Conservation (phyloP, 1,140 invertebrate species). For the Microplitis mediator region DNA sequence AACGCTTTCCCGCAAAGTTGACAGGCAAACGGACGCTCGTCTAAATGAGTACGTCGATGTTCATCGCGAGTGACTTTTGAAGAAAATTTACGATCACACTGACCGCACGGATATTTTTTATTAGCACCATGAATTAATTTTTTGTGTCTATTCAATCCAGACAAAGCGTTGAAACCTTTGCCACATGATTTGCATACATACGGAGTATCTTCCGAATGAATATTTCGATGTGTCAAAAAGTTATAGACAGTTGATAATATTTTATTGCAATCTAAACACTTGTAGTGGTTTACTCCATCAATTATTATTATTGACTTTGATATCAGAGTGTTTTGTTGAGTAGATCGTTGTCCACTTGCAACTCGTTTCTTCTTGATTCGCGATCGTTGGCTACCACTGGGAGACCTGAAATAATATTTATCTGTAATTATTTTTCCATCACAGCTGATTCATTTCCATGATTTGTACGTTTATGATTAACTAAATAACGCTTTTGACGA, state of each 20-base stretch:
- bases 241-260: constrained; percentile 53
- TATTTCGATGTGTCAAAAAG: constrained; percentile 57
- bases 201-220: constrained; percentile 34
- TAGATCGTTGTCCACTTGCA: not conserved
- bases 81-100: constrained; percentile 44
- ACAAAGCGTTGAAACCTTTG: constrained; percentile 38
- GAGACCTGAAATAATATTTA: constrained; percentile 42
- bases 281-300: constrained; percentile 44
- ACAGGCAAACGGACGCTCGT: constrained; percentile 69
- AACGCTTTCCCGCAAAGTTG: constrained; percentile 68
- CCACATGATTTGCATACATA: constrained; percentile 35
- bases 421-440: constrained; percentile 37
- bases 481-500: constrained; percentile 60
- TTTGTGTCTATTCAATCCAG: constrained; percentile 45
- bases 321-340: not conserved
- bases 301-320: constrained; percentile 34
- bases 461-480: constrained; percentile 59
- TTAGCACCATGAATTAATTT: constrained; percentile 42
- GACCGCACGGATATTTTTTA: constrained; percentile 46
- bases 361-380: not conserved
- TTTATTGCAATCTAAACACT: constrained; percentile 57
- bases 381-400: not conserved
- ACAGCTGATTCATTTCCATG: constrained; percentile 41
- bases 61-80: constrained; percentile 42
- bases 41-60: constrained; percentile 61